Evolutionary conservation across 2,113 vertebrate species (phyloP), one percentile per base, ranked within the genome.

Genomic region (Coregonus clupeaformis): DNA sequence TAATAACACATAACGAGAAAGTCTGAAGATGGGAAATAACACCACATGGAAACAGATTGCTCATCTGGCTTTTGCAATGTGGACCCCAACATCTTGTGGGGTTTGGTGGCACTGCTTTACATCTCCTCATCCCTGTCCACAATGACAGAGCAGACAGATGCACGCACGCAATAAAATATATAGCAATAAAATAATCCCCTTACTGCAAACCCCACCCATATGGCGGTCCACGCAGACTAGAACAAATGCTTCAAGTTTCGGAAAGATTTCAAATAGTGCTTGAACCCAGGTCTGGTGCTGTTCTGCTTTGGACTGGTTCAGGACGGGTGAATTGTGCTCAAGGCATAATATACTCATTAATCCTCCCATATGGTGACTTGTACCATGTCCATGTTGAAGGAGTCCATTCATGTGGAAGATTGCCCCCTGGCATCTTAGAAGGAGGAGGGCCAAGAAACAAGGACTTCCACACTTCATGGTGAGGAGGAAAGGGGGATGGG

Each of bases 281-380:
- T 42, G 36, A 42, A 42, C 83, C 74, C 20, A 78, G 77, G 69
- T 85, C 76, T n/a, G 47, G 77, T 80, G 72, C 72, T 52, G 70
- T 77, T 75, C 75, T 72, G 81, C 24, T 80, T 73, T 75, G 76
- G 0, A 77, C 76, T 84, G 82, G 89, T 90, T 86, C 88, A 84
- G 77, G 79, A 77, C 72, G 79, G 80, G 79, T 68, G 49, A 81
- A 82, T 81, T 81, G 80, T 64, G 85, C 83, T 85, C 49, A 79
- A 86, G 82, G 87, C 89, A 0, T 80, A 78, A 0, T 80, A 78
- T 45, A 45, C 90, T 91, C 90, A 91, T 89, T 89, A 88, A 92
- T 89, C 86, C 79, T 86, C 85, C 90, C 90, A 90, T 91, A 92
- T 90, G 91, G 87, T 81, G 82, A 80, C 82, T 86, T 83, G 84